phyloP scores from a whole-genome alignment of 2,797 vertebrate genomes.

The Mergus octosetaceus region DNA sequence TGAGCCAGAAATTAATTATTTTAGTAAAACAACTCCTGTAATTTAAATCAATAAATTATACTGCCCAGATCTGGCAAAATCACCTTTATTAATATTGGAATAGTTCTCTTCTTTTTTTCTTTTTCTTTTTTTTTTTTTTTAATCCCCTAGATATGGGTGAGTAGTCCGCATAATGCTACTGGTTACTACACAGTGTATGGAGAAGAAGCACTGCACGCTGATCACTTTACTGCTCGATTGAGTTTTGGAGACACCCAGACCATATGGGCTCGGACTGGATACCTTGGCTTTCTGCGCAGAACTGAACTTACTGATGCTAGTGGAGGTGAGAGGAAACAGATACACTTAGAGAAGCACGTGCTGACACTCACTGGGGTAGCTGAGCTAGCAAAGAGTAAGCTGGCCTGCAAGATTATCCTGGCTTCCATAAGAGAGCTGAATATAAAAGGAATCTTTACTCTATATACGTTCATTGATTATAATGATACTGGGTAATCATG shows the following conservation, averaged over 20 bases:
- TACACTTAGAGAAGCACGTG: no score
- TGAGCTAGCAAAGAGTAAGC: not conserved
- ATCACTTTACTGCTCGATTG: slow-evolving; percentile 93
- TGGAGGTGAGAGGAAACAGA: slow-evolving; percentile 82
- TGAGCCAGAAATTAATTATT: not conserved
- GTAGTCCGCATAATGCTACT: slow-evolving; percentile 93
- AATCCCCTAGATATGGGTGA: slow-evolving; percentile 89
- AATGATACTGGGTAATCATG: not conserved
- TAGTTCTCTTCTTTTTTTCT: not conserved
- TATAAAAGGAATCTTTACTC: not conserved
- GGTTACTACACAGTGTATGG: slow-evolving; percentile 96
- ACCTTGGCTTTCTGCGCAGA: slow-evolving; percentile 94
- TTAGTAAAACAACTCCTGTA: not conserved
- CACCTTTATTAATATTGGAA: not conserved
- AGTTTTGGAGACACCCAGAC: slow-evolving; percentile 97
- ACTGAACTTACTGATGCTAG: slow-evolving; percentile 95
- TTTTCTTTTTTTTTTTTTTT: not conserved
- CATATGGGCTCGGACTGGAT: slow-evolving; percentile 92
- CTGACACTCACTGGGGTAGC: not conserved
- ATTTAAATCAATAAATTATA: not conserved
- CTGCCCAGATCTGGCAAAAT: not conserved
- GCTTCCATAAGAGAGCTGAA: not conserved
- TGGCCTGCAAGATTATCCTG: not conserved
- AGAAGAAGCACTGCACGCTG: slow-evolving; percentile 91
- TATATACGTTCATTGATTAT: not conserved